Percentiles rank a stretch among this genome's conserved stretches.
Evolutionary conservation across 2,797 vertebrate species (phyloP).

Genomic region (Enteromius anoplus): DNA sequence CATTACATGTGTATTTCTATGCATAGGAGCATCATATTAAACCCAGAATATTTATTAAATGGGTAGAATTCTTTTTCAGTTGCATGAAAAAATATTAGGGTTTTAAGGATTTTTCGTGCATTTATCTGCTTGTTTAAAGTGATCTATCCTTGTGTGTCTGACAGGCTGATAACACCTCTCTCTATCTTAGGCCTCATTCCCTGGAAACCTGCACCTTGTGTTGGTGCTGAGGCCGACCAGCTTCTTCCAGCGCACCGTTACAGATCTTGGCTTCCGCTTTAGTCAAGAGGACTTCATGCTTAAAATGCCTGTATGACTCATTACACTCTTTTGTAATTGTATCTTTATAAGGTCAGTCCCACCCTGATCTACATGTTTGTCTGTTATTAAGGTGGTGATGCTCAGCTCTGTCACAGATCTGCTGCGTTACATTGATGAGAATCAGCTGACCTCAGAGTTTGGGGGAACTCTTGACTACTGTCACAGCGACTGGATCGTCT

Average conservation of each 20-base stretch:
- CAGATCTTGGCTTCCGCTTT: slow-evolving; percentile 95
- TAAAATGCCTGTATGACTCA: slow-evolving; percentile 87
- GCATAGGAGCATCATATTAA: background rate
- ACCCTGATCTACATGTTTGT: slow-evolving; percentile 7
- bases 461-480: slow-evolving; percentile 95
- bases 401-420: slow-evolving; percentile 96
- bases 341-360: background rate
- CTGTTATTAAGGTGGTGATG: slow-evolving; percentile 89
- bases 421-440: slow-evolving; percentile 92
- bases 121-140: background rate
- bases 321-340: background rate
- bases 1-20: background rate
- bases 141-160: background rate
- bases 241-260: slow-evolving; percentile 96
- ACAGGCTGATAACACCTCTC: background rate
- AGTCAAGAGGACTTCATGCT: slow-evolving; percentile 97
- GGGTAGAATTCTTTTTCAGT: background rate
- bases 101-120: background rate
- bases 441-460: slow-evolving; percentile 94
- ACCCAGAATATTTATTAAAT: background rate
- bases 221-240: slow-evolving; percentile 94
- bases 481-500: slow-evolving; percentile 95
- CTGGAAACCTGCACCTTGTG: slow-evolving; percentile 93
- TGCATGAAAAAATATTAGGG: background rate
- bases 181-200: slow-evolving; percentile 85